Conservation (phyloP, 2,888 invertebrate genomes). For the Acleris emargana region DNA sequence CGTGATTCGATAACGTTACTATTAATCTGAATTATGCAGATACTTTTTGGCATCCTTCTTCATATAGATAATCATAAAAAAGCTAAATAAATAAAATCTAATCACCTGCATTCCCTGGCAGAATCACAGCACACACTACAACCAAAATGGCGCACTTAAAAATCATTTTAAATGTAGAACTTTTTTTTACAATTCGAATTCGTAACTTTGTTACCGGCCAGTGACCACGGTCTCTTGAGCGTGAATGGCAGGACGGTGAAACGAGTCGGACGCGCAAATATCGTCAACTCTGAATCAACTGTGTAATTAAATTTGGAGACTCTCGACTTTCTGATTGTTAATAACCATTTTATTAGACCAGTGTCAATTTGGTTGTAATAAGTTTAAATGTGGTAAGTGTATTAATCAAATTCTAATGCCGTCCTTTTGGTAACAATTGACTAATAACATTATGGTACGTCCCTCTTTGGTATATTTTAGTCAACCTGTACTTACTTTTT, state of each 20-base stretch:
- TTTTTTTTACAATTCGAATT: background rate
- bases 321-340: conserved; percentile 19
- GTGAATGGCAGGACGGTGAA: conserved; percentile 39
- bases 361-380: background rate
- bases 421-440: too few species aligned
- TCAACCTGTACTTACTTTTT: too few species aligned
- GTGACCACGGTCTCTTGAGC: conserved; percentile 34
- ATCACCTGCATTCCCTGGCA: conserved; percentile 30
- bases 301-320: conserved; percentile 32
- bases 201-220: conserved; percentile 22
- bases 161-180: conserved; percentile 21
- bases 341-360: conserved; percentile 21
- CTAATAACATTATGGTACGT: too few species aligned
- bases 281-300: conserved; percentile 38
- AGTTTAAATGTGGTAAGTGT: background rate
- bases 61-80: background rate
- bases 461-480: too few species aligned
- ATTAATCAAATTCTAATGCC: background rate
- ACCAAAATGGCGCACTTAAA: conserved; percentile 28
- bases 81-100: background rate
- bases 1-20: too few species aligned
- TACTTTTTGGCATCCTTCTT: too few species aligned
- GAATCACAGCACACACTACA: conserved; percentile 16
- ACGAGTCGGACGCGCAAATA: conserved; percentile 35
- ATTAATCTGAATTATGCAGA: too few species aligned